Evolutionary conservation across 2,888 invertebrate species (phyloP), one percentile per base, ranked within the genome.

Genomic region (Chirona hameri): DNA sequence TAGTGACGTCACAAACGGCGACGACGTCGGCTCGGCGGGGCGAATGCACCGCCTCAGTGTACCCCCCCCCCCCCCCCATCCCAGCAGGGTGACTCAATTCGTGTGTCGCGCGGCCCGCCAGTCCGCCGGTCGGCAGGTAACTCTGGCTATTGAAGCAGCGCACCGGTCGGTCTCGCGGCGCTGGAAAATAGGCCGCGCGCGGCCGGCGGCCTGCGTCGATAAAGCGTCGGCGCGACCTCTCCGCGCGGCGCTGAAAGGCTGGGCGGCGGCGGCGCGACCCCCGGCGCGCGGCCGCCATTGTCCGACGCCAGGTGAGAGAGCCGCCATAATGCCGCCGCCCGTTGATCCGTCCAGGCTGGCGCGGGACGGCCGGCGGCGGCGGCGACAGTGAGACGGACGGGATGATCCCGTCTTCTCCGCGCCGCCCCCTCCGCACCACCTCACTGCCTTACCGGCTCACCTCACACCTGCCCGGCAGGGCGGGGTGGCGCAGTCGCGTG

Each of bases 241-340:
- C 21, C 24, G 52, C 18, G 24, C 39, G 18, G 31, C 76, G 76
- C 76, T 76, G 76, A 76, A 76, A 76, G 76, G 76, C 76, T 31
- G 31, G 46, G 72, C 72, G 46, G 39, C 76, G 76, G 76, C 76
- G 76, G 76, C 39, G 24, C 76, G 76, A 39, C 76, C 76, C 76
- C 76, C 76, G 76, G 10, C 76, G 76, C 76, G 76, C 24, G 15
- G 46, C 69, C 76, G 76, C 76, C 46, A 76, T 76, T 76, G 76
- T 76, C 10, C 76, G 39, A 0, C 31, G 39, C 76, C 76, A 76
- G 76, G 76, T 76, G 76, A 76, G 76, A 39, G 76, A 21, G 76
- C 24, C 24, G 21, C 39, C 10, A 76, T 39, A 76, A 76, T 76
- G 31, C 76, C 72, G 52, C 52, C 52, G 69, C 72, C 39, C 72